phyloP scores from a whole-genome alignment of 2,888 invertebrate species.

The Acanthosoma haemorrhoidale region DNA sequence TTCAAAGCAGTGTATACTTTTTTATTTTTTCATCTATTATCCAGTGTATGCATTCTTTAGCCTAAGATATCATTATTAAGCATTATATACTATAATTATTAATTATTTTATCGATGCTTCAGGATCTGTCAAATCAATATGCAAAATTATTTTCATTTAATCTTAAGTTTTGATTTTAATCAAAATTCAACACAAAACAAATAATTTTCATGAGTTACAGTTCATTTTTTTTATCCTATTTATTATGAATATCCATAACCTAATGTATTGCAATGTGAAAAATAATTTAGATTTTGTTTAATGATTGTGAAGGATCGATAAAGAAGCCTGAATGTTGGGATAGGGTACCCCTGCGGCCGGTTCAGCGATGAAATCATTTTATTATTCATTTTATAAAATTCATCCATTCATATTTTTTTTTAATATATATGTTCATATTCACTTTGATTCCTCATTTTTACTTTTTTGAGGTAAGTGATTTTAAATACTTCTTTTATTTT shows the following conservation, averaged over 20 bases:
- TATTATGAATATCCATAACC: background rate
- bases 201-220: no score
- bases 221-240: background rate
- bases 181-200: no score
- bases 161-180: no score
- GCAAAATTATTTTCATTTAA: no score
- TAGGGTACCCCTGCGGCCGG: slow-evolving; percentile 79
- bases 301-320: slow-evolving; percentile 28
- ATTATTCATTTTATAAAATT: no score
- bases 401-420: slow-evolving; percentile 23
- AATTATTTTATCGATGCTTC: slow-evolving; percentile 8
- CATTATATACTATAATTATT: background rate
- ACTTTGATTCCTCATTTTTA: background rate
- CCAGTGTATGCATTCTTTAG: background rate
- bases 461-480: slow-evolving; percentile 28
- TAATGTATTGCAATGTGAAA: no score
- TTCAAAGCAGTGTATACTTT: background rate
- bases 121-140: background rate
- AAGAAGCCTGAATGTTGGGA: slow-evolving; percentile 90
- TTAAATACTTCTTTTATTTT: slow-evolving; percentile 2
- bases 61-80: background rate
- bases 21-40: background rate
- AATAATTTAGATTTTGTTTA: no score
- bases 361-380: slow-evolving; percentile 29
- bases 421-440: background rate